Evolutionary conservation across 2,113 vertebrate species (phyloP).

Genomic region (Oryzias curvinotus): DNA sequence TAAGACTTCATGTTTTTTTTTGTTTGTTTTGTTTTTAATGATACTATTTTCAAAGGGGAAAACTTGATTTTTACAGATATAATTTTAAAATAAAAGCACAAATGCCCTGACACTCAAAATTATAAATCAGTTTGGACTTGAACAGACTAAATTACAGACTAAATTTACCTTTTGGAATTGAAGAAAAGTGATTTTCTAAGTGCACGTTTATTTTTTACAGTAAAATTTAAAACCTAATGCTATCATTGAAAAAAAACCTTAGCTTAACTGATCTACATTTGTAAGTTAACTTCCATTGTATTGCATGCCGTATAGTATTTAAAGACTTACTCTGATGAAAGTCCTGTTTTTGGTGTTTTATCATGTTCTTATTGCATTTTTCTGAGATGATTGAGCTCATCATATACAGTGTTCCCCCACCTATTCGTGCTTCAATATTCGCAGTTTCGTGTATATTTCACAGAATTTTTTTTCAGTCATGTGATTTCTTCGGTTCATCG

Average conservation of each 20-base stretch:
- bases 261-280: constrained; percentile 26
- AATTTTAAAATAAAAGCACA: constrained; percentile 1
- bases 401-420: no score
- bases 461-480: no score
- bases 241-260: constrained; percentile 15
- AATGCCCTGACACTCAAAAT: background rate
- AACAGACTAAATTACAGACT: no score
- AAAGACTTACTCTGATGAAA: no score
- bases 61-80: background rate
- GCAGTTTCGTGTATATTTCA: no score
- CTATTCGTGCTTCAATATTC: no score
- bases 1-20: constrained; percentile 1
- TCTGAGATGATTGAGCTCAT: no score
- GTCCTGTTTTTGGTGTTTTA: no score
- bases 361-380: no score
- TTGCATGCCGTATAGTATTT: constrained; percentile 3
- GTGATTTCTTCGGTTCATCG: no score
- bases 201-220: constrained; percentile 1
- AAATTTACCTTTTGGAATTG: no score
- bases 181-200: no score
- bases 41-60: background rate
- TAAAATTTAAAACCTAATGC: constrained; percentile 8
- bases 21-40: background rate
- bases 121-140: background rate
- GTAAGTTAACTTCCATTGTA: constrained; percentile 26